Evolutionary conservation across 2,113 vertebrate genomes (phyloP), one percentile per base, ranked within the genome.

Genomic region (Zingel zingel): DNA sequence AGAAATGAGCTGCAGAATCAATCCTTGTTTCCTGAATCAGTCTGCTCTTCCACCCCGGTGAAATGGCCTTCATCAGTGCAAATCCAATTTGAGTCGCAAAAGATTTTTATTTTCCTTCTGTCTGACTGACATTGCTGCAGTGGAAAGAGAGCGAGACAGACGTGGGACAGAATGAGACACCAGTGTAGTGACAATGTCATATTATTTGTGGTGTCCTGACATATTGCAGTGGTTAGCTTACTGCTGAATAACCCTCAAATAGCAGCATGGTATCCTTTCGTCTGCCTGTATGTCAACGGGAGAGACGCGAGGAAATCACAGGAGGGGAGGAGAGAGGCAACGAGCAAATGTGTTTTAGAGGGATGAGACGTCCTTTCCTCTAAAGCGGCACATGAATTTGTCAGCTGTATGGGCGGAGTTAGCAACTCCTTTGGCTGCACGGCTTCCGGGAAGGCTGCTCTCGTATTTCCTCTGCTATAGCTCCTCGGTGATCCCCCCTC

Each of bases 11-110:
- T 27, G 27, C 48, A n/a, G 59, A 70, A 88, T 88, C 82, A 27
- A 78, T 88, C 70, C 82, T 66, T n/a, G 77, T 90, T 61, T 58
- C 0, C 6, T 63, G 56, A 83, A 84, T 79, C 56, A 62, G 36
- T 78, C 78, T n/a, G 57, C 79, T 77, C 57, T 64, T 50, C n/a
- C 48, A 63, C 45, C 39, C 66, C 76, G 21, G 15, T 11, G 25
- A 75, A 74, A 81, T 58, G 86, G 87, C 91, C 89, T 88, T 87
- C 84, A 82, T 89, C 86, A 79, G 77, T 3, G 61, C 72, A 82
- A 89, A 89, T 82, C 72, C 66, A 84, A 82, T 87, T 59, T 74
- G 61, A 87, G 56, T 58, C 47, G 7, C 70, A 87, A 67, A 39
- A 79, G 77, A 86, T 86, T 88, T 88, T 73, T 19, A 72, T 33